Evolutionary conservation across 2,113 vertebrate species (phyloP).

Genomic region (Melanocharis versteri): DNA sequence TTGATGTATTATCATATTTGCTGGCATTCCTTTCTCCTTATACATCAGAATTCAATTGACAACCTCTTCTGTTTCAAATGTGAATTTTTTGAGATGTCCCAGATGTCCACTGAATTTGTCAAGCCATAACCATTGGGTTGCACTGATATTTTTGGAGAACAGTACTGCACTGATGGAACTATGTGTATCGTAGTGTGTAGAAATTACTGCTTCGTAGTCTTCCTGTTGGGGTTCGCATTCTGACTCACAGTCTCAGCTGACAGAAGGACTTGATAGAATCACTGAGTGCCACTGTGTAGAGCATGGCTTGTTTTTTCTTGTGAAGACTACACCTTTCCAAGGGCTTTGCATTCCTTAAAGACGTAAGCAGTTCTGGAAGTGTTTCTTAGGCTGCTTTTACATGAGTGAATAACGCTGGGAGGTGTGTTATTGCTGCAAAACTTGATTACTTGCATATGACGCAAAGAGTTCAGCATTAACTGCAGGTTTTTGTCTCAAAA

Average conservation of each 20-base stretch:
- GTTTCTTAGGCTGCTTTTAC: background rate
- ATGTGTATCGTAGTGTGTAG: background rate
- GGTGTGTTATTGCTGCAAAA: background rate
- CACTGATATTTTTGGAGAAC: background rate
- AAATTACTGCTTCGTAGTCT: background rate
- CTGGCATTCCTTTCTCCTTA: background rate
- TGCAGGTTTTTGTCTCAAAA: background rate
- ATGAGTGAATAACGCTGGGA: background rate
- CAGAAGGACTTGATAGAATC: background rate
- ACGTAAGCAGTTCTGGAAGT: background rate
- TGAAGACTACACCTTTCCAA: background rate
- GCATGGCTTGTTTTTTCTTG: background rate
- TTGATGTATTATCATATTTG: background rate
- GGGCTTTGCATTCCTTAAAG: background rate
- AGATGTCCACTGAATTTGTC: background rate
- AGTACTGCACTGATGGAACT: background rate
- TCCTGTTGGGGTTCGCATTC: background rate
- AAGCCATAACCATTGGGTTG: background rate
- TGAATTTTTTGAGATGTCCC: background rate
- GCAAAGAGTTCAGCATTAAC: background rate
- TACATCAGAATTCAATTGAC: background rate
- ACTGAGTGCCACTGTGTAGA: background rate
- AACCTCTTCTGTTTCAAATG: background rate
- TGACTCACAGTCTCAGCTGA: background rate
- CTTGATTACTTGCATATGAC: fast-evolving